Evolutionary conservation across 2,888 invertebrate genomes (phyloP).

Genomic region (Drosophila diplacantha): DNA sequence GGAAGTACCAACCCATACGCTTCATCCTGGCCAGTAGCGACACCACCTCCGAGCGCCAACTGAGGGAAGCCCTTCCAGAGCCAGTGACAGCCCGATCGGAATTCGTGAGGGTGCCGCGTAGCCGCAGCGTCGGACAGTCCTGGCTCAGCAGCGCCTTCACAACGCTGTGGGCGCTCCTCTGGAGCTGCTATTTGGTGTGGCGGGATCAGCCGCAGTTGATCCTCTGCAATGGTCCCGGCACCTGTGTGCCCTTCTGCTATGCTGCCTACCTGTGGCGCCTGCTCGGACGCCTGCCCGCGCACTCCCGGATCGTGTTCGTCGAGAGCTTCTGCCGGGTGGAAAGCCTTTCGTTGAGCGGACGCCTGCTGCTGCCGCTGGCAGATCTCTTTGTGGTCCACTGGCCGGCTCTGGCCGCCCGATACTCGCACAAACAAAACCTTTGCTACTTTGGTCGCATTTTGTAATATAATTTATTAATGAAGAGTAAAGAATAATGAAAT

Average conservation of each 20-base stretch:
- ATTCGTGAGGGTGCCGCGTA: slow-evolving; percentile 84
- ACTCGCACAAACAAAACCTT: slow-evolving; percentile 78
- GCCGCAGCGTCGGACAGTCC: slow-evolving; percentile 92
- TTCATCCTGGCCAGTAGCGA: slow-evolving; percentile 90
- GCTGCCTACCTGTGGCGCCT: slow-evolving; percentile 86
- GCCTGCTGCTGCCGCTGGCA: slow-evolving; percentile 88
- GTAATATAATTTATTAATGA: slow-evolving; percentile 7
- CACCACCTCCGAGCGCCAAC: slow-evolving; percentile 85
- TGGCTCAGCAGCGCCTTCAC: slow-evolving; percentile 88
- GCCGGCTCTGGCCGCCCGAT: slow-evolving; percentile 82
- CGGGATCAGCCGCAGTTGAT: slow-evolving; percentile 87
- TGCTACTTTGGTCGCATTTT: slow-evolving; percentile 88
- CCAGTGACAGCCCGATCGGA: slow-evolving; percentile 74
- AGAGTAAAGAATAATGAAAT: neutral
- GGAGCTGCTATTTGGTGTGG: slow-evolving; percentile 84
- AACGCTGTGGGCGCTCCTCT: slow-evolving; percentile 85
- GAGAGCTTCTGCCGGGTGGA: slow-evolving; percentile 97
- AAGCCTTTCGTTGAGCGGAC: slow-evolving; percentile 92
- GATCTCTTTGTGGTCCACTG: slow-evolving; percentile 96
- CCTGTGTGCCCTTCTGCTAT: slow-evolving; percentile 94
- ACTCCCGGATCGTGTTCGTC: slow-evolving; percentile 90
- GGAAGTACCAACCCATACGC: slow-evolving; percentile 83
- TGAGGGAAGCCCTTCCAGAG: slow-evolving; percentile 66
- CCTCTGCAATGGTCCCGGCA: slow-evolving; percentile 97
- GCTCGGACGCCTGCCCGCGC: slow-evolving; percentile 80